Evolutionary conservation across 1,140 invertebrate genomes (phyloP).

Genomic region (Aethina tumida): DNA sequence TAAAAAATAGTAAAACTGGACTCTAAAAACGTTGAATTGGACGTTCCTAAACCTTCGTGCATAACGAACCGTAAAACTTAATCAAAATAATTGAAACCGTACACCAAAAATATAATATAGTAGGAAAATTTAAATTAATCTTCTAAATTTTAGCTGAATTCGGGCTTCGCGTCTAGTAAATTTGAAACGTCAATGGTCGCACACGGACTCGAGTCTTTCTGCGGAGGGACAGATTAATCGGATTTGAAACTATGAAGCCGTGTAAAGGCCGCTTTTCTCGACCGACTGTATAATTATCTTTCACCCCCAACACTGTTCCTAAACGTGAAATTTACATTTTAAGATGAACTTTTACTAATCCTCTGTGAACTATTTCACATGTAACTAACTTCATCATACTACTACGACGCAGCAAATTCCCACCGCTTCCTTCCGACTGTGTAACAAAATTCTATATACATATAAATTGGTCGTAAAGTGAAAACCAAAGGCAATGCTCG

Average conservation of each 20-base stretch:
- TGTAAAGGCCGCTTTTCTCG: constrained; percentile 25
- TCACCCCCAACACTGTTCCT: constrained; percentile 12
- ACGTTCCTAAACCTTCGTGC: no score
- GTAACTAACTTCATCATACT: no score
- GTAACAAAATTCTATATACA: no score
- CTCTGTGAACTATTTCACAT: constrained; percentile 17
- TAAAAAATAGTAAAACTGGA: no score
- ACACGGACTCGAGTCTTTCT: constrained; percentile 12
- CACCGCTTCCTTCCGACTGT: no score
- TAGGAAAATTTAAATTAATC: constrained; percentile 1
- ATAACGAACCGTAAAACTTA: constrained; percentile 1
- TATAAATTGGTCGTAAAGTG: no score
- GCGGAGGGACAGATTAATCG: constrained; percentile 26
- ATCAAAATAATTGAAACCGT: not conserved
- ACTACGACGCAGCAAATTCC: no score
- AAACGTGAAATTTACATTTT: constrained; percentile 28
- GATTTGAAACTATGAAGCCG: constrained; percentile 30
- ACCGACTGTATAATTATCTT: constrained; percentile 28
- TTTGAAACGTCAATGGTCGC: no score
- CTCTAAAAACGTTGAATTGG: no score
- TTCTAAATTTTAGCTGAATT: not conserved
- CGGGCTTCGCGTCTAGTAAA: not conserved
- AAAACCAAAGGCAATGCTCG: no score
- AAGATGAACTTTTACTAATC: constrained; percentile 22
- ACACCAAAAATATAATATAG: not conserved